phyloP scores from a whole-genome alignment of 2,797 vertebrate species.

The Molossus alvarezi region DNA sequence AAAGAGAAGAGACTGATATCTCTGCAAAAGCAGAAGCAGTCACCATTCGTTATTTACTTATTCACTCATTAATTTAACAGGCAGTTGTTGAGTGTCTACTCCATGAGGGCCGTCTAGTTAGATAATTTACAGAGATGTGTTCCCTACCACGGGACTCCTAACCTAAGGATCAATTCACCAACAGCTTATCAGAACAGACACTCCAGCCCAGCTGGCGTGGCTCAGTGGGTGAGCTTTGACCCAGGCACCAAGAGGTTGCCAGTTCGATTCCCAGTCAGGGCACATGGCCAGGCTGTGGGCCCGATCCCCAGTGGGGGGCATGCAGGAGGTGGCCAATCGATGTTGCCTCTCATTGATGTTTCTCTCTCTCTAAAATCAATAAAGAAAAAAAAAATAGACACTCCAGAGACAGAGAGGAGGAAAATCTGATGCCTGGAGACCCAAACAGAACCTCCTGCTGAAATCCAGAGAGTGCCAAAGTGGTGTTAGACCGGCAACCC shows the following conservation, averaged over 20 bases:
- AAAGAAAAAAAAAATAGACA: neutral
- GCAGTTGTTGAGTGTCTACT: neutral
- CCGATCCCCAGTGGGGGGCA: no score
- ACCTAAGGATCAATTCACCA: neutral
- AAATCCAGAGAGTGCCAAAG: neutral
- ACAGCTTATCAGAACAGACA: neutral
- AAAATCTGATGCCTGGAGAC: neutral
- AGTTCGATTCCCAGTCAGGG: no score
- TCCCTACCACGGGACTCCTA: neutral
- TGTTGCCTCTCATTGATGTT: no score
- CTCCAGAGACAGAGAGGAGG: neutral
- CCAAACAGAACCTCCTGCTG: neutral
- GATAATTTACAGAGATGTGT: neutral
- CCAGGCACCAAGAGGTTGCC: no score
- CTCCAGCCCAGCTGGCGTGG: neutral
- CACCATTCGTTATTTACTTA: neutral
- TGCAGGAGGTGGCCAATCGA: no score
- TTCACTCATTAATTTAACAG: neutral
- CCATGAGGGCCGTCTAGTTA: neutral
- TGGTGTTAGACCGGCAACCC: neutral
- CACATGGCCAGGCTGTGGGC: no score
- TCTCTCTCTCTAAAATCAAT: no score
- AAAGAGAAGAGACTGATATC: neutral
- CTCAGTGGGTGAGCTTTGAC: no score
- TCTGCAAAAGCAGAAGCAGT: neutral